Evolutionary conservation across 2,113 vertebrate genomes (phyloP).

Genomic region (Uria lomvia): DNA sequence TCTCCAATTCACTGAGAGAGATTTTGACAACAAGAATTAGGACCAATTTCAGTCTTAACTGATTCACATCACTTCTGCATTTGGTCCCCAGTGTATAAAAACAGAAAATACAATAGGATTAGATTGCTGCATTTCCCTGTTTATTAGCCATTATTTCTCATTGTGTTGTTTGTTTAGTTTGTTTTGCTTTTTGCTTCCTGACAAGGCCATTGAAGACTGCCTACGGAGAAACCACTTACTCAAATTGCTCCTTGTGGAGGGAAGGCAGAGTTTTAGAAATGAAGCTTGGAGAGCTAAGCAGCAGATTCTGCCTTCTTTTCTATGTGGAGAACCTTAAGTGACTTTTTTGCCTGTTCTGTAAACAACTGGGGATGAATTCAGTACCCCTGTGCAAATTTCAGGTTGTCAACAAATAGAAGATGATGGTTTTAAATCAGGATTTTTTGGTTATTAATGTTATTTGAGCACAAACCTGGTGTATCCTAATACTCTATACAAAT

Average conservation of each 20-base stretch:
- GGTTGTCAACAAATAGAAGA: neutral
- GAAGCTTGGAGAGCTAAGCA: neutral
- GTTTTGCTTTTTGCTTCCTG: conserved; percentile 41
- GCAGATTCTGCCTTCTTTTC: neutral
- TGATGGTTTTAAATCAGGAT: neutral
- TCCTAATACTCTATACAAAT: neutral
- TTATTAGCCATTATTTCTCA: conserved; percentile 41
- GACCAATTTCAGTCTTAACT: conserved; percentile 4
- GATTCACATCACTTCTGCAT: neutral
- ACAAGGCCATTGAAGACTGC: conserved; percentile 15
- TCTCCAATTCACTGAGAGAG: neutral
- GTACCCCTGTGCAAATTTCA: neutral
- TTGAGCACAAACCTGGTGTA: neutral
- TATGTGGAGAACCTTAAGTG: neutral
- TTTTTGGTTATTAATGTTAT: neutral
- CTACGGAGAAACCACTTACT: conserved; percentile 31
- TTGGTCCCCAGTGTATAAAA: neutral
- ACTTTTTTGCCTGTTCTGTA: neutral
- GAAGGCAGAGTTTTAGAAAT: neutral
- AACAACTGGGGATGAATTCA: neutral
- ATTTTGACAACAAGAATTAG: neutral
- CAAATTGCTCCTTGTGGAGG: conserved; percentile 28
- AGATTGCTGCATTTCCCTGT: neutral
- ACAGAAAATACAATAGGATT: conserved; percentile 26
- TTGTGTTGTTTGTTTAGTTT: conserved; percentile 1